These are phyloP conservation scores for Gambusia affinis DNA, from an alignment of 2,113 vertebrate species.

Conservation along the genomic window DNA sequence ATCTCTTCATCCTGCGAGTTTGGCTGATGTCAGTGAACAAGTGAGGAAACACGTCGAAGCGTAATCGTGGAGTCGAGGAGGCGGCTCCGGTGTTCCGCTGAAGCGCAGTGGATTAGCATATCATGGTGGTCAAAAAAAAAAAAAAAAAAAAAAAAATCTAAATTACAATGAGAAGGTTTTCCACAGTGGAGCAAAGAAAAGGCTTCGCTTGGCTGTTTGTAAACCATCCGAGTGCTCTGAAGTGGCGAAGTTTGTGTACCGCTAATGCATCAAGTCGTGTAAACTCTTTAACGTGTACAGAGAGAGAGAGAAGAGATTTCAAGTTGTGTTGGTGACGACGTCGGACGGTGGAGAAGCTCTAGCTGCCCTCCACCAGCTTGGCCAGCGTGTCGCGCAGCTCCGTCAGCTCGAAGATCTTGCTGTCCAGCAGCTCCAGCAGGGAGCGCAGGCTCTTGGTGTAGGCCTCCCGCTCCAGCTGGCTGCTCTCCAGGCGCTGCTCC, in stretches of 20 bases:
- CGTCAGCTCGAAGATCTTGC: conserved; percentile 96
- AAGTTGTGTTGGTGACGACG: conserved; percentile 48
- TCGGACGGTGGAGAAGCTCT: conserved; percentile 30
- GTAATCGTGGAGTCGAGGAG: not conserved
- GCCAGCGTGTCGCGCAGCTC: conserved; percentile 93
- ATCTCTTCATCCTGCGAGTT: conserved; percentile 14
- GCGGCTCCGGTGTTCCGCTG: conserved; percentile 24
- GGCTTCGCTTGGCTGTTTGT: conserved; percentile 58
- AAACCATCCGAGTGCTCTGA: conserved; percentile 46
- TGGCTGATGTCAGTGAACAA: conserved; percentile 34
- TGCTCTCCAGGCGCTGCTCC: conserved; percentile 93
- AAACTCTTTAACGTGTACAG: conserved; percentile 35
- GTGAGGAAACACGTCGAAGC: not conserved
- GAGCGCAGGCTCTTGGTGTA: conserved; percentile 93
- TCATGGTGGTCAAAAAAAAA: not conserved
- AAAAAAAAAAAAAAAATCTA: not conserved
- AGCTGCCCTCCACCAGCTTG: conserved; percentile 88
- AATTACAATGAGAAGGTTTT: not conserved
- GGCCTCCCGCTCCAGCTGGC: conserved; percentile 88
- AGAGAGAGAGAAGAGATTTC: conserved; percentile 19
- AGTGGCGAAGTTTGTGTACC: conserved; percentile 21
- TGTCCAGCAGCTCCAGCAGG: conserved; percentile 95
- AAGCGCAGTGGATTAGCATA: not conserved
- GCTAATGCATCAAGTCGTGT: conserved; percentile 40
- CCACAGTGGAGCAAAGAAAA: conserved; percentile 56